These are phyloP conservation scores for Isaurus tuberculatus DNA, from an alignment of 92 coral and sea anemone species.

Conservation along the genomic window DNA sequence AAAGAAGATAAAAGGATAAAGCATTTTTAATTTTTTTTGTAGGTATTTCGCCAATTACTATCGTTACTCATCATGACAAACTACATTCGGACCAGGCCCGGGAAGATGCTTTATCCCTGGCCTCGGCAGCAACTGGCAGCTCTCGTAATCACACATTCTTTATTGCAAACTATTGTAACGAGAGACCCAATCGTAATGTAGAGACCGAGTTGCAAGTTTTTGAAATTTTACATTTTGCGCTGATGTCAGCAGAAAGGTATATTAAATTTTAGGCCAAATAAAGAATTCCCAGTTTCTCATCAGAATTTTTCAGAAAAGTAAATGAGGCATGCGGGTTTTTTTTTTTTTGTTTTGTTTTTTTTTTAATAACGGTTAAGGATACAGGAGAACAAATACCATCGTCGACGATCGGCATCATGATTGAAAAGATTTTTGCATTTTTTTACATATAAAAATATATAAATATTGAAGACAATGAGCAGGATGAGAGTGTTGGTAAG, in stretches of 20 bases:
- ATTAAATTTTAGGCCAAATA: no score
- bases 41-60: slow-evolving; percentile 60
- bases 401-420: no score
- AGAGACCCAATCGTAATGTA: slow-evolving; percentile 42
- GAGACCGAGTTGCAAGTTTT: slow-evolving; percentile 62
- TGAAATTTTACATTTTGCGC: slow-evolving; percentile 54
- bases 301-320: no score
- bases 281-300: no score
- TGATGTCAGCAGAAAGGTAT: slow-evolving; percentile 55
- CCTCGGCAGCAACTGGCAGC: slow-evolving; percentile 69
- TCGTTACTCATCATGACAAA: slow-evolving; percentile 54
- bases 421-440: no score
- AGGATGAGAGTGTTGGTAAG: no score
- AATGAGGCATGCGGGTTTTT: no score
- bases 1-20: not conserved
- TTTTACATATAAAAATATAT: no score
- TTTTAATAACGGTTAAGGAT: no score
- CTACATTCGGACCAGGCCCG: slow-evolving; percentile 36
- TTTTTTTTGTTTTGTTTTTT: no score
- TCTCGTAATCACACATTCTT: slow-evolving; percentile 65
- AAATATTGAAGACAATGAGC: no score
- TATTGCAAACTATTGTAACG: slow-evolving; percentile 63
- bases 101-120: slow-evolving; percentile 49
- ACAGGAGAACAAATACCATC: no score
- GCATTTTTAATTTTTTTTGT: not conserved